Evolutionary conservation across 1,140 invertebrate species (phyloP).

Genomic region (Drosophila guanche): DNA sequence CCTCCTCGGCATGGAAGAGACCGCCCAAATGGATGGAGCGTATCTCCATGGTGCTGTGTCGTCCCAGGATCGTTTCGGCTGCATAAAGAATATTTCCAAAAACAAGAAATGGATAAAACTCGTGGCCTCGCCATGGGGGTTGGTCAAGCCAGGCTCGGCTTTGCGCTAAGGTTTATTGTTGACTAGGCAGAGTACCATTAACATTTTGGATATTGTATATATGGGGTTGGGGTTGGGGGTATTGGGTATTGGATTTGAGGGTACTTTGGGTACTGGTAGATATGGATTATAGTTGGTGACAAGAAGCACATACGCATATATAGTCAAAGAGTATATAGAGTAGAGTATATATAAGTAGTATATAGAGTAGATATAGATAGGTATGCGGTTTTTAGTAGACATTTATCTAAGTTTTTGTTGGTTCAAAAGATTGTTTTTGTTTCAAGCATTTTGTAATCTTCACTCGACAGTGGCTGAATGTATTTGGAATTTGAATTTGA

Average conservation of each 20-base stretch:
- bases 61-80: constrained; percentile 91
- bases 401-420: constrained; percentile 63
- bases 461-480: constrained; percentile 67
- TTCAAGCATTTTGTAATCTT: constrained; percentile 68
- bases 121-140: constrained; percentile 39
- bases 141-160: constrained; percentile 52
- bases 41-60: constrained; percentile 90
- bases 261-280: constrained; percentile 39
- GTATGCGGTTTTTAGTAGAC: constrained; percentile 73
- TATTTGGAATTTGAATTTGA: constrained; percentile 49
- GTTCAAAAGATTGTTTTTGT: constrained; percentile 49
- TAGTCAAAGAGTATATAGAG: constrained; percentile 73
- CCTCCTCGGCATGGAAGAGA: constrained; percentile 89
- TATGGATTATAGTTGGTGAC: constrained; percentile 73
- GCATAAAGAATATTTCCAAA: constrained; percentile 76
- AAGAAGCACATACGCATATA: constrained; percentile 80
- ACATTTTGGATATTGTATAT: constrained; percentile 60
- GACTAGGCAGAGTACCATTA: constrained; percentile 75
- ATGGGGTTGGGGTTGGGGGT: constrained; percentile 32
- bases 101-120: constrained; percentile 72
- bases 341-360: constrained; percentile 26
- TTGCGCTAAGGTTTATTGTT: constrained; percentile 59
- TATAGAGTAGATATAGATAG: constrained; percentile 57
- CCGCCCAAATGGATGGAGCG: constrained; percentile 91
- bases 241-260: constrained; percentile 29